Percentiles rank a stretch among this genome's conserved stretches.
These are phyloP conservation scores for Acanthacorydalis orientalis DNA, from an alignment of 2,888 invertebrate genomes.

Conservation along the genomic window DNA sequence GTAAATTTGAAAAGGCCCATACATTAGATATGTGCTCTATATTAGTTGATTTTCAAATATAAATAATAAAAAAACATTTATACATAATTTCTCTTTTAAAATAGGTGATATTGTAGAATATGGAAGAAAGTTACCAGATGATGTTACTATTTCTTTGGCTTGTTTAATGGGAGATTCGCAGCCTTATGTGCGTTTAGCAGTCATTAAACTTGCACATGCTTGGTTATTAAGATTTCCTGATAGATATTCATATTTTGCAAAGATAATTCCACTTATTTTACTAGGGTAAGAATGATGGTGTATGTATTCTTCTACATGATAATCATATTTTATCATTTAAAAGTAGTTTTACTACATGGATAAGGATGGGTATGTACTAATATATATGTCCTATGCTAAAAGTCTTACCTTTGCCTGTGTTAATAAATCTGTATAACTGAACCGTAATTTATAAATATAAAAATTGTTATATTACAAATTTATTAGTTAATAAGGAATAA, in stretches of 20 bases:
- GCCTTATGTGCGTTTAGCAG: constrained; percentile 57
- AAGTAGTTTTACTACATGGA: too few relatives aligned
- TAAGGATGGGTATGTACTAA: too few relatives aligned
- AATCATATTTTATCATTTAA: too few relatives aligned
- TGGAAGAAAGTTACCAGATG: constrained; percentile 23
- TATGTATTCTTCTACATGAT: too few relatives aligned
- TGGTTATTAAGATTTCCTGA: constrained; percentile 68
- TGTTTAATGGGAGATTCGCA: constrained; percentile 77
- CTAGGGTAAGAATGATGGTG: constrained; percentile 45
- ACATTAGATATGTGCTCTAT: neutral
- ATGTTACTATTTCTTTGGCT: constrained; percentile 63
- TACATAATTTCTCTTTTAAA: constrained; percentile 29
- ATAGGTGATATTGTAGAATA: constrained; percentile 5
- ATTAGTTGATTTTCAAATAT: constrained; percentile 27
- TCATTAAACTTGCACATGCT: constrained; percentile 55
- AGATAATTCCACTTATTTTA: constrained; percentile 67
- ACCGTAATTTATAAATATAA: too few relatives aligned
- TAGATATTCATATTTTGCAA: constrained; percentile 78
- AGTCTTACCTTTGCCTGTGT: too few relatives aligned
- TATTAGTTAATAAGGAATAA: too few relatives aligned
- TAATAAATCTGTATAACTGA: too few relatives aligned
- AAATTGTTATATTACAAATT: neutral
- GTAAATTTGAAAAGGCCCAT: neutral
- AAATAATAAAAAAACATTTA: constrained; percentile 45
- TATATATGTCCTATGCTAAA: too few relatives aligned